Base-by-base conservation (phyloP, 2,888 invertebrate genomes). In the Hyposoter dolosus region DNA sequence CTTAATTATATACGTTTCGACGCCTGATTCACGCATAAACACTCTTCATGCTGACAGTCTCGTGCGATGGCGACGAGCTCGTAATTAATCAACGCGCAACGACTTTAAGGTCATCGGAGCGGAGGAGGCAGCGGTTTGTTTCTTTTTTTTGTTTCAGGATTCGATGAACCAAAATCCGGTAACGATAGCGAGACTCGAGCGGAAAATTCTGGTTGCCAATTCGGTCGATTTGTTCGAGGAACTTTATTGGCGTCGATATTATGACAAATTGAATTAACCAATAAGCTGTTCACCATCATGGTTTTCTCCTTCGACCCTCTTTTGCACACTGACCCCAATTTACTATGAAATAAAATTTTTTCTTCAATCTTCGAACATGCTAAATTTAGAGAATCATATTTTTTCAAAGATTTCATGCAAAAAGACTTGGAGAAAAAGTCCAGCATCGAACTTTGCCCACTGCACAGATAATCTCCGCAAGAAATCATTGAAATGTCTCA, bases 21-120 rank as follows among this genome's bases (percentile, higher is more conserved):
- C 23, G 32, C 45, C n/a, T 78, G 19, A 23, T 43, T 45, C 43
- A 45, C 19, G 40, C 40, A 19, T 45, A 12, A 68, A 23, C 12
- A 68, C 43, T 40, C 7, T 68, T 23, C n/a, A 15, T 17, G 4
- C 32, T 43, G 28, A 47, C 19, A 40, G 35, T 32, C 63, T 17
- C 63, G 69, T 50, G 47, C 32, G 47, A 69, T 50, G 53, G n/a
- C n/a, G 50, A 40, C 40, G 40, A 63, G 35, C 23, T 19, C 69
- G 47, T 80, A 43, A 80, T 84, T 76, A 76, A 76, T 35, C 53
- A 84, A 53, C 80, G 28, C 32, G 63, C 66, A 56, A 47, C 75
- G 69, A 80, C 75, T 75, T 74, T 75, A 63, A 75, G 69, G 79
- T 65, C 50, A 69, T 69, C 19, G 83, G 12, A 23, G 23, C 12